Evolutionary conservation across 2,113 vertebrate genomes (phyloP).

Genomic region (Lota lota): DNA sequence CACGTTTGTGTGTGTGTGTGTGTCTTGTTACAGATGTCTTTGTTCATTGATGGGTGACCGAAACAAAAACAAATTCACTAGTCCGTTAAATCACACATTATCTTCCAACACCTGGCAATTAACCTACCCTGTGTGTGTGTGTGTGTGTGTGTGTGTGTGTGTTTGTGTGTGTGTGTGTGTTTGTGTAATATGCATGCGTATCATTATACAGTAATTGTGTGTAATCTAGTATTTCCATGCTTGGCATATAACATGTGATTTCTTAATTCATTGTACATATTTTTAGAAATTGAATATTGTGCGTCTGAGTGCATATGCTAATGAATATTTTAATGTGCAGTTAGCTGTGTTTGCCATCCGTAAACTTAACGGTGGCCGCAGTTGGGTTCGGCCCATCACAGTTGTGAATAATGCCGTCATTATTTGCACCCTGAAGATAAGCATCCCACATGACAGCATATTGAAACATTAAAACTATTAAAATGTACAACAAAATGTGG

Average conservation of each 20-base stretch:
- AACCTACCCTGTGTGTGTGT: slow-evolving; percentile 42
- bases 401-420: too few species aligned
- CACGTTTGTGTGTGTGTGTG: slow-evolving; percentile 15
- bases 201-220: neutral
- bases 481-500: too few species aligned
- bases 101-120: slow-evolving; percentile 73
- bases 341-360: too few species aligned
- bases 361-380: too few species aligned
- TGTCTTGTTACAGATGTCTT: slow-evolving; percentile 63
- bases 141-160: neutral
- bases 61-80: slow-evolving; percentile 72
- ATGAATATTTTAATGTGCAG: too few species aligned
- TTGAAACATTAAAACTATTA: too few species aligned
- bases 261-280: slow-evolving; percentile 48
- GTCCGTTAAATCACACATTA: slow-evolving; percentile 74
- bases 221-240: slow-evolving; percentile 54
- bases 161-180: neutral
- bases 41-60: slow-evolving; percentile 63
- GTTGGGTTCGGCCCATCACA: too few species aligned
- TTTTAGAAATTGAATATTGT: neutral
- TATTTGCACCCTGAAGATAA: too few species aligned
- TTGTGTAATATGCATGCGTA: neutral
- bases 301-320: too few species aligned
- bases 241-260: slow-evolving; percentile 51
- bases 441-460: too few species aligned